phyloP scores from a whole-genome alignment of 2,797 vertebrate species.

The Hipposideros larvatus region DNA sequence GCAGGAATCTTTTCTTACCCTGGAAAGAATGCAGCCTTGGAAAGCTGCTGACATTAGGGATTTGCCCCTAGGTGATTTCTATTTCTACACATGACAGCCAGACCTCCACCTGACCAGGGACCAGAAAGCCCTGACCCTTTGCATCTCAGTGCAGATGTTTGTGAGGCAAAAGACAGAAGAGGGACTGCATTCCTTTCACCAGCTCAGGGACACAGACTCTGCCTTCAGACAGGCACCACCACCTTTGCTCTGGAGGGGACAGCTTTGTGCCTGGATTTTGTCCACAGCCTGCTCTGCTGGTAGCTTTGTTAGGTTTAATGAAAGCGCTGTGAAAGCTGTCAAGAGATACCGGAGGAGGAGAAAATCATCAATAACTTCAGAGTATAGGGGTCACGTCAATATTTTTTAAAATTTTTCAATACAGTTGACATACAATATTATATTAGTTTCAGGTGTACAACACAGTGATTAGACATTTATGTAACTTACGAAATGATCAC shows the following conservation, averaged over 20 bases:
- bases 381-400: not conserved
- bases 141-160: not conserved
- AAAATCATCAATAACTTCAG: not conserved
- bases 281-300: not conserved
- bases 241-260: not conserved
- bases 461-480: too few species aligned
- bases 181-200: not conserved
- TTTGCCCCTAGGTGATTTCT: not conserved
- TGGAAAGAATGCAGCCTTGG: not conserved
- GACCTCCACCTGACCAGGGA: not conserved
- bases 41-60: constrained; percentile 38
- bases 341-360: not conserved
- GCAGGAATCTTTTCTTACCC: not conserved
- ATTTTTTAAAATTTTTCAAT: too few species aligned
- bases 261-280: not conserved
- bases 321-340: not conserved
- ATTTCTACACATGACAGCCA: constrained; percentile 47
- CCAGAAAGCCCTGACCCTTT: not conserved
- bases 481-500: too few species aligned
- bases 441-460: too few species aligned
- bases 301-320: not conserved
- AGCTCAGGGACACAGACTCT: not conserved
- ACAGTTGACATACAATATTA: too few species aligned
- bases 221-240: not conserved
- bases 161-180: not conserved